Base-by-base conservation (phyloP, 1,140 invertebrate genomes). In the Hyles vespertilio region DNA sequence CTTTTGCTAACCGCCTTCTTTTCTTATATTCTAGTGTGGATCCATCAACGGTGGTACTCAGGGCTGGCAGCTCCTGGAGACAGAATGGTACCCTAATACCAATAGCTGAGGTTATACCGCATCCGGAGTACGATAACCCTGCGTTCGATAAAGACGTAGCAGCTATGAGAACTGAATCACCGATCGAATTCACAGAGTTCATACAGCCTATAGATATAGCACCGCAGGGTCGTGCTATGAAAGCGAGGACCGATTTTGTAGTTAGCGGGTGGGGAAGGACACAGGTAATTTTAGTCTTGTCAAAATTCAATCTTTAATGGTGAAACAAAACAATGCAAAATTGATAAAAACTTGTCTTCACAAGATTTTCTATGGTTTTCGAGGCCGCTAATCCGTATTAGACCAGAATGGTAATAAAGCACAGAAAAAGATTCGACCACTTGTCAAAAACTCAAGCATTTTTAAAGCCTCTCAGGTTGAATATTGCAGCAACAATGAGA, bases 131-230 rank as follows among this genome's bases (percentile, higher is more conserved):
- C 66, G 74, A 89, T 40, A 61, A 77, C 33, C 87, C 86, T 3
- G 79, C 77, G 0, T 91, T 91, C 48, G 85, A 91, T 53, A 91
- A 92, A 61, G 92, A 94, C 58, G 91, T 94, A 2, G 91, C 91
- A 3, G 72, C 93, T 8, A 77, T 93, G 60, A 85, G 86, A 57
- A 88, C 85, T 0, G 73, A 57, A 0, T 62, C 79, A 5, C 73
- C 79, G 0, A 81, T 88, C 7, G 45, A 77, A 44, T 88, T 87
- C 48, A 69, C 55, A 32, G 74, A 81, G 0, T 70, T 63, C 0
- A 78, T 81, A 4, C 74, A 79, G 45, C 74, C 84, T 0, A 77
- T 88, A 2, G 36, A 55, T 1, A 59, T 88, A 12, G 69, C 85
- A 5, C 51, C 63, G 0, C 67, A 54, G 10, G 63, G 60, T 2